A percentile compares a stretch with the other conserved stretches of the same genome.
Conservation (phyloP, 2,113 vertebrate species). For the Carassius auratus region DNA sequence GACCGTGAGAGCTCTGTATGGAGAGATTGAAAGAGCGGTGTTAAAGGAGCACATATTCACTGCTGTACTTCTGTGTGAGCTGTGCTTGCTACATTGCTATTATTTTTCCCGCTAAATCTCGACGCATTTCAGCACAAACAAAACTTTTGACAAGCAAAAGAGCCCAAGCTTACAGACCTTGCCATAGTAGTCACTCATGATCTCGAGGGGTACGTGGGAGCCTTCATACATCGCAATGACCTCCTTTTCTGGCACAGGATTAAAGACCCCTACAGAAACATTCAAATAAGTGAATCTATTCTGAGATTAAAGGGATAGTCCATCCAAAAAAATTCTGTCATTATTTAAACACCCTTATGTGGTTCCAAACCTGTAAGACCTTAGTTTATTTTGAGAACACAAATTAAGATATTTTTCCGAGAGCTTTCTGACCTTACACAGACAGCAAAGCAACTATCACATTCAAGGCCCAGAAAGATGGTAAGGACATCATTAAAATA, state of each 20-base stretch:
- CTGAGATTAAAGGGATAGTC: not conserved
- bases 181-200: slow-evolving; percentile 99
- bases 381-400: not conserved
- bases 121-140: not conserved
- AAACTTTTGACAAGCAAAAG: not conserved
- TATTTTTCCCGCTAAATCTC: too few species aligned
- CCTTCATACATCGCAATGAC: slow-evolving; percentile 98
- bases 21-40: not conserved
- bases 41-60: not conserved
- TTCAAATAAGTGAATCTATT: slow-evolving; percentile 22
- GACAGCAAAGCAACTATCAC: too few species aligned
- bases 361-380: not conserved
- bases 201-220: slow-evolving; percentile 91
- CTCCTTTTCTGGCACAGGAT: slow-evolving; percentile 90
- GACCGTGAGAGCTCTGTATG: slow-evolving; percentile 90
- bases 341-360: not conserved
- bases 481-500: too few species aligned
- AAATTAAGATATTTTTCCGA: not conserved
- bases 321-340: not conserved
- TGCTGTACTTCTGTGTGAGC: not conserved
- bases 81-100: not conserved
- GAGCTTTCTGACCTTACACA: too few species aligned
- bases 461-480: too few species aligned
- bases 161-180: slow-evolving; percentile 79
- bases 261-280: slow-evolving; percentile 83